Conservation (phyloP, 2,888 invertebrate species). For the Andrena hattorfiana region DNA sequence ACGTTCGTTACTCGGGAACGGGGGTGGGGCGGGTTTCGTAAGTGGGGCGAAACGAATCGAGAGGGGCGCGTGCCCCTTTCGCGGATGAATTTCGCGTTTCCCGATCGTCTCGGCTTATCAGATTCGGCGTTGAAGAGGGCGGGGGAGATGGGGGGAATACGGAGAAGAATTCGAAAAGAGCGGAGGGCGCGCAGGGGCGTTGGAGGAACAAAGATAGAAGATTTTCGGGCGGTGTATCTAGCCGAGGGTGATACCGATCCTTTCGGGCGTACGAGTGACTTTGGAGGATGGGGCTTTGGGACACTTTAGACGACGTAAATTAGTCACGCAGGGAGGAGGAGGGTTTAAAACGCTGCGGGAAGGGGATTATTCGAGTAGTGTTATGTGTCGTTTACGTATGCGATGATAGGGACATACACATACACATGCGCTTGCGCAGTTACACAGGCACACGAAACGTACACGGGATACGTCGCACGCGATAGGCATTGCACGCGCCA, state of each 20-base stretch:
- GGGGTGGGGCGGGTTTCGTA: not conserved
- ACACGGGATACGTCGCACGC: conserved; percentile 52
- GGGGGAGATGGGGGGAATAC: not conserved
- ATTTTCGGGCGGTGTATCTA: conserved; percentile 18
- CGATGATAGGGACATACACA: conserved; percentile 65
- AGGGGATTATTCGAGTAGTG: conserved; percentile 60
- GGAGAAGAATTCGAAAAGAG: not conserved
- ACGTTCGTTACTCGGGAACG: not conserved
- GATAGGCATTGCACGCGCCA: not conserved
- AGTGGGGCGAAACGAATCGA: not conserved
- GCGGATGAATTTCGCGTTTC: conserved; percentile 50
- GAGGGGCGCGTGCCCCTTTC: conserved; percentile 31
- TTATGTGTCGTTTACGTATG: conserved; percentile 74
- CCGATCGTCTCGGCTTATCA: conserved; percentile 34
- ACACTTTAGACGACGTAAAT: conserved; percentile 60
- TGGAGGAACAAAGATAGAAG: conserved; percentile 1
- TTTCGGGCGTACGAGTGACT: conserved; percentile 49
- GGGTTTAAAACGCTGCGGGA: conserved; percentile 42
- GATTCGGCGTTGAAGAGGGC: not conserved
- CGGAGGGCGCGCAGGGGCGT: not conserved
- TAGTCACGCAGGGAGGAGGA: conserved; percentile 46
- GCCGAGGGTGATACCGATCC: conserved; percentile 58
- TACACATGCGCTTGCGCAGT: conserved; percentile 31
- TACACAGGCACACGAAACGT: conserved; percentile 27
- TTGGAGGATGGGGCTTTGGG: conserved; percentile 49